These are phyloP conservation scores for Trematocara variabile DNA, from an alignment of 2,113 vertebrate species.

Conservation along the genomic window DNA sequence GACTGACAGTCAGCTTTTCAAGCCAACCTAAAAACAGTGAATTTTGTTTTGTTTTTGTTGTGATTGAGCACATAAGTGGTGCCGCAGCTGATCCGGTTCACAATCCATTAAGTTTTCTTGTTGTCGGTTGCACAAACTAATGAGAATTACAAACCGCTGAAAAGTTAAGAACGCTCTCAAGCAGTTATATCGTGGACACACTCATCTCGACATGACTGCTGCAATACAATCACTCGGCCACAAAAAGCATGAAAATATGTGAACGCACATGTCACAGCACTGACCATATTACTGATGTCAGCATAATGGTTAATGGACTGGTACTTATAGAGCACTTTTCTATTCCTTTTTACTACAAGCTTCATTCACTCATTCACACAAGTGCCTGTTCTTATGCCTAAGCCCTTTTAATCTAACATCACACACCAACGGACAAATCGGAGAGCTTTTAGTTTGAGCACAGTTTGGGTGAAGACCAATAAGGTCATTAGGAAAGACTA, in stretches of 20 bases:
- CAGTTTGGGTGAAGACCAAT: background rate
- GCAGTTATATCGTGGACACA: background rate
- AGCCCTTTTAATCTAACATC: background rate
- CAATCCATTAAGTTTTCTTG: background rate
- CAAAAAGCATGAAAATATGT: background rate
- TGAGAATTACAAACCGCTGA: background rate
- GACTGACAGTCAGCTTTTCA: background rate
- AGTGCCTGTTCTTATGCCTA: background rate
- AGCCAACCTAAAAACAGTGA: background rate
- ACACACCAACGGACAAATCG: background rate
- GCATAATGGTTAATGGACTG: background rate
- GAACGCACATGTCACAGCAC: background rate
- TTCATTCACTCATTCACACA: background rate
- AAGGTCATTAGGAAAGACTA: background rate
- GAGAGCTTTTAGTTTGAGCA: background rate
- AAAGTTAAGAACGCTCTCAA: background rate
- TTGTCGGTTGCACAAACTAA: background rate
- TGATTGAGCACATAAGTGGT: background rate
- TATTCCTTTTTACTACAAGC: background rate
- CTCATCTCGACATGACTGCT: background rate
- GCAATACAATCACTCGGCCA: background rate
- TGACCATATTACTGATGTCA: background rate
- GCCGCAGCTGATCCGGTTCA: rapidly evolving
- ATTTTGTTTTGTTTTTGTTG: background rate
- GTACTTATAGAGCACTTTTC: background rate